phyloP scores from a whole-genome alignment of 2,797 vertebrate species.

The Micropoecilia bifurca region DNA sequence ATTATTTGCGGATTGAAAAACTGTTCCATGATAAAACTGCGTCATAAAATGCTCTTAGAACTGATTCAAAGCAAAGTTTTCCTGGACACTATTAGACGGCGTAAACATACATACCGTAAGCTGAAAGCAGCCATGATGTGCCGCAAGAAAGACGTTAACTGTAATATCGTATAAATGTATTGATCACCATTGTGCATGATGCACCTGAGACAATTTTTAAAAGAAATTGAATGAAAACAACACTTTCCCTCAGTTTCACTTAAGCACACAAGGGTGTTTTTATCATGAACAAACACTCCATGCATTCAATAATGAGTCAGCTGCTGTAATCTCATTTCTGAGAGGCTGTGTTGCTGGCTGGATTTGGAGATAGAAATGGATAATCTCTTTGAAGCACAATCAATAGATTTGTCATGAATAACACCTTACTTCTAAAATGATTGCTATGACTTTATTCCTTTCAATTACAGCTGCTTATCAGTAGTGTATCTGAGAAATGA shows the following conservation, averaged over 20 bases:
- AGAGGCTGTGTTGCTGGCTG: not conserved
- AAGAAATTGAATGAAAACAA: slow-evolving; percentile 29
- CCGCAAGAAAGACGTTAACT: not conserved
- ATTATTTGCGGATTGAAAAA: not conserved
- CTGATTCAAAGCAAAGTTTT: not conserved
- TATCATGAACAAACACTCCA: slow-evolving; percentile 43
- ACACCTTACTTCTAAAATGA: not conserved
- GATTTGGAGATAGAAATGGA: not conserved
- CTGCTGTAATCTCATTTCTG: not conserved
- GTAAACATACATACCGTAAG: not conserved
- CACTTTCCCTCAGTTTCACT: slow-evolving; percentile 13
- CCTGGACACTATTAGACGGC: not conserved
- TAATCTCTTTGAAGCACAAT: not conserved
- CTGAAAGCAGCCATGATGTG: not conserved
- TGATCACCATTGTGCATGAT: not conserved
- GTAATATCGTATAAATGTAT: not conserved
- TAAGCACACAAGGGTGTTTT: slow-evolving; percentile 23
- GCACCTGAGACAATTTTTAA: slow-evolving; percentile 21
- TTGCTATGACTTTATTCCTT: not conserved
- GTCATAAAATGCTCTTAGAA: not conserved
- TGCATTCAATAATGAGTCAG: slow-evolving; percentile 10
- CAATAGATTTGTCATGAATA: not conserved
- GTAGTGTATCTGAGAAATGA: not conserved
- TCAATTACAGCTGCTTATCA: not conserved
- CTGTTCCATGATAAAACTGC: not conserved